These are phyloP conservation scores for Incurvaria masculella DNA, from an alignment of 2,888 invertebrate genomes.

Conservation along the genomic window DNA sequence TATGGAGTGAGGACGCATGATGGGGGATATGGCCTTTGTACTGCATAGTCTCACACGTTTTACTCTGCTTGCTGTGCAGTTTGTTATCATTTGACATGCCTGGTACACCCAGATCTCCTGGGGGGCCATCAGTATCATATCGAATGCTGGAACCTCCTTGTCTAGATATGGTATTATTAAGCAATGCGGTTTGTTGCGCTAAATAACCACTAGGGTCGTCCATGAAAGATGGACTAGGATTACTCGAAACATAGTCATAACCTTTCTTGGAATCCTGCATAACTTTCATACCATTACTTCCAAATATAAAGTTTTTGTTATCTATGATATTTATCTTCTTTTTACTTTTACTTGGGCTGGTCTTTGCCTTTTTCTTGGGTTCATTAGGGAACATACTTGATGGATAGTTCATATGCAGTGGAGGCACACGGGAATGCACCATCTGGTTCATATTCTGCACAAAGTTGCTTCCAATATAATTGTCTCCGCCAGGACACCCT, in stretches of 20 bases:
- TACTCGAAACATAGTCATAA: slow-evolving; percentile 44
- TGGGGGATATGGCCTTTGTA: slow-evolving; percentile 35
- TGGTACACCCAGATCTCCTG: too few relatives aligned
- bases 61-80: background rate
- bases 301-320: slow-evolving; percentile 30
- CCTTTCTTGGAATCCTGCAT: slow-evolving; percentile 41
- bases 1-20: slow-evolving; percentile 42
- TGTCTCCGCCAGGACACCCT: too few relatives aligned
- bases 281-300: slow-evolving; percentile 34
- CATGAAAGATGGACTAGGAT: slow-evolving; percentile 76
- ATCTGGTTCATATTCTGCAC: slow-evolving; percentile 42
- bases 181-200: slow-evolving; percentile 83
- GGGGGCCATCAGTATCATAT: background rate
- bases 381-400: slow-evolving; percentile 22
- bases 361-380: slow-evolving; percentile 57
- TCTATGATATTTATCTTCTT: slow-evolving; percentile 39
- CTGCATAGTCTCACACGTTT: slow-evolving; percentile 6
- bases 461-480: slow-evolving; percentile 18
- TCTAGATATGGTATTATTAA: slow-evolving; percentile 78
- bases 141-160: slow-evolving; percentile 47
- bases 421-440: slow-evolving; percentile 68
- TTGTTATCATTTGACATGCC: background rate
- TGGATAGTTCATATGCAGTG: slow-evolving; percentile 47
- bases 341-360: slow-evolving; percentile 49
- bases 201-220: slow-evolving; percentile 90